Conservation (phyloP, 1,140 invertebrate species). For the Atta colombica region DNA sequence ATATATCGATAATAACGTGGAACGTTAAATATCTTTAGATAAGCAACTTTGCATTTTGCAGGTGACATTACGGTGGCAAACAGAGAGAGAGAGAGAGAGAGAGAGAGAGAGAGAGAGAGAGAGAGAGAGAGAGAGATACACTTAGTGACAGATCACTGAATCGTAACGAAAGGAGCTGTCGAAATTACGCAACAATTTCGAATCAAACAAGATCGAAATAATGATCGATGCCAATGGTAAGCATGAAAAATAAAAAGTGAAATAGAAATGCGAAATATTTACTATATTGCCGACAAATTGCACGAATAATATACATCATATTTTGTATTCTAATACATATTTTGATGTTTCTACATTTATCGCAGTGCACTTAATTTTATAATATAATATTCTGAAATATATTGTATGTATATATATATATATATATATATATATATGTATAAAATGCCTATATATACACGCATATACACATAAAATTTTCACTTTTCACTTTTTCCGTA, state of each 20-base stretch:
- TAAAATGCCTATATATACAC: too few relatives aligned
- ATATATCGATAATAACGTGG: background rate
- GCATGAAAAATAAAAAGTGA: background rate
- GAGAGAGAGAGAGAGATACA: too few relatives aligned
- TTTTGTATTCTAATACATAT: background rate
- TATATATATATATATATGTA: too few relatives aligned
- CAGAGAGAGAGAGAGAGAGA: too few relatives aligned
- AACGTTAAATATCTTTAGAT: slow-evolving; percentile 1
- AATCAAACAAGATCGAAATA: slow-evolving; percentile 39
- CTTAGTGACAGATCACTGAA: background rate
- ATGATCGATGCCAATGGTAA: slow-evolving; percentile 61
- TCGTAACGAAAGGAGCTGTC: background rate
- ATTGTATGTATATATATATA: too few relatives aligned
- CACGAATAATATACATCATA: background rate
- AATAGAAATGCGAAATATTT: background rate
- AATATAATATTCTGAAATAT: background rate
- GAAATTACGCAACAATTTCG: slow-evolving; percentile 5
- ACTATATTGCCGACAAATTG: background rate
- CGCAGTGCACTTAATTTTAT: too few relatives aligned
- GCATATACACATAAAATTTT: too few relatives aligned
- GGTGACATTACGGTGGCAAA: background rate
- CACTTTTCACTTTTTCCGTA: too few relatives aligned
- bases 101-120: background rate
- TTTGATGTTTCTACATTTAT: background rate
- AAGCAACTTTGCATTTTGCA: slow-evolving; percentile 18